These are phyloP conservation scores for Blastobasis adustella DNA, from an alignment of 2,888 invertebrate species.

Conservation along the genomic window DNA sequence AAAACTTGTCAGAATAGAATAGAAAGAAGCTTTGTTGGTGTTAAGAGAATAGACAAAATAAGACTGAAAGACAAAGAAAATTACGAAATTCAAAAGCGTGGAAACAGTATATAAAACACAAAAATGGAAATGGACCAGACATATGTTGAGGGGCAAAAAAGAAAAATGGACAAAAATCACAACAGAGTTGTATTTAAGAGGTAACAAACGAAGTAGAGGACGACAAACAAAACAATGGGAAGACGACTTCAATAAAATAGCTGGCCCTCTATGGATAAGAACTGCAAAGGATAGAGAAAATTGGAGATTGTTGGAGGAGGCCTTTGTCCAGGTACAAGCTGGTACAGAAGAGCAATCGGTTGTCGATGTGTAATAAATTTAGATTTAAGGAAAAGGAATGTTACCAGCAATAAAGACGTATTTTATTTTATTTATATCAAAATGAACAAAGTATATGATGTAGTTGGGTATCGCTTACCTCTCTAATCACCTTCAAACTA, in stretches of 20 bases:
- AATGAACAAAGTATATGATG: too few species aligned
- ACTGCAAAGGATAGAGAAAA: slow-evolving; percentile 1
- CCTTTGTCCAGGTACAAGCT: not conserved
- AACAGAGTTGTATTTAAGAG: slow-evolving; percentile 7
- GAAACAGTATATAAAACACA: not conserved
- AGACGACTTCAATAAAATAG: not conserved
- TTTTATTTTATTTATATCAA: too few species aligned
- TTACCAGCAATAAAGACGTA: too few species aligned
- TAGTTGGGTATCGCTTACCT: too few species aligned
- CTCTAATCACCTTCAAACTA: too few species aligned
- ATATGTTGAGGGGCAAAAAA: slow-evolving; percentile 7
- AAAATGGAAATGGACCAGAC: slow-evolving; percentile 12
- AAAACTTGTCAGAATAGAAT: slow-evolving; percentile 1
- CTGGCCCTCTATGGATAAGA: too few species aligned
- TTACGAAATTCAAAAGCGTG: too few species aligned
- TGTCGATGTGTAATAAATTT: too few species aligned
- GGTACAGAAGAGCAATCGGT: not conserved
- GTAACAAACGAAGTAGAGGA: slow-evolving; percentile 4
- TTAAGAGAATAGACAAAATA: not conserved
- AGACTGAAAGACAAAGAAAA: too few species aligned
- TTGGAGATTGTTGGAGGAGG: slow-evolving; percentile 3
- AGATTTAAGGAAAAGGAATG: too few species aligned
- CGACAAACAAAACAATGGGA: slow-evolving; percentile 5
- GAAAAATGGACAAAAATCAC: slow-evolving; percentile 9
- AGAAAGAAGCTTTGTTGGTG: not conserved